Base-by-base conservation (phyloP, 2,797 vertebrate species). In the Characodon lateralis region DNA sequence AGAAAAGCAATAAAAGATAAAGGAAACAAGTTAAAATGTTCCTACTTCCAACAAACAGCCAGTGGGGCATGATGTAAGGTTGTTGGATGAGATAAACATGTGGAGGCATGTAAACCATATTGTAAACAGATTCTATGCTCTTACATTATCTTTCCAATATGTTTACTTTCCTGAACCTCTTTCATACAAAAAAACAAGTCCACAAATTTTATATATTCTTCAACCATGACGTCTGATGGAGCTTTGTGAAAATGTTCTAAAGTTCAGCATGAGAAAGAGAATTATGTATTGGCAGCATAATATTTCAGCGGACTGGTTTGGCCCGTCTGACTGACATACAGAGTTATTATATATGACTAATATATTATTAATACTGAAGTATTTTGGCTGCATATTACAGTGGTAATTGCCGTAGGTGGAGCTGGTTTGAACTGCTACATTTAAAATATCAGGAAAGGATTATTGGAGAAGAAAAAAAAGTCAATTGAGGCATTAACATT, bases 301-400 rank as follows among this genome's bases (percentile, higher is more conserved):
- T 35, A 24, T 61, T 20, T 13, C 9, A 7, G 35, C 4, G 5
- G 48, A 39, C 46, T 66, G 46, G 31, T 71, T 77, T 71, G 28
- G 18, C 1, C 22, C 18, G 50, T 53, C 50, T 72, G 31, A n/a
- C 69, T 72, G 70, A 72, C 58, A 56, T 14, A 68, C 48, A 63
- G 56, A 63, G 56, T 35, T 77, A 77, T 59, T 71, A 12, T 77
- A 20, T 50, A 71, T 35, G 43, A 63, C 13, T 24, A n/a, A 41
- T 53, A 55, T 28, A 35, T 78, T 43, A 35, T 56, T 78, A 43
- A 18, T 65, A 55, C 28, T 18, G 6, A 78, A 24, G 18, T 39
- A 26, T 55, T 5, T n/a, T 31, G 28, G 24, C 71, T 65, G 70
- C 9, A 55, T 58, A 12, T 56, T 66, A 24, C 13, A 55, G 46